phyloP scores from a whole-genome alignment of 2,113 vertebrate species.

The Pimephales promelas region DNA sequence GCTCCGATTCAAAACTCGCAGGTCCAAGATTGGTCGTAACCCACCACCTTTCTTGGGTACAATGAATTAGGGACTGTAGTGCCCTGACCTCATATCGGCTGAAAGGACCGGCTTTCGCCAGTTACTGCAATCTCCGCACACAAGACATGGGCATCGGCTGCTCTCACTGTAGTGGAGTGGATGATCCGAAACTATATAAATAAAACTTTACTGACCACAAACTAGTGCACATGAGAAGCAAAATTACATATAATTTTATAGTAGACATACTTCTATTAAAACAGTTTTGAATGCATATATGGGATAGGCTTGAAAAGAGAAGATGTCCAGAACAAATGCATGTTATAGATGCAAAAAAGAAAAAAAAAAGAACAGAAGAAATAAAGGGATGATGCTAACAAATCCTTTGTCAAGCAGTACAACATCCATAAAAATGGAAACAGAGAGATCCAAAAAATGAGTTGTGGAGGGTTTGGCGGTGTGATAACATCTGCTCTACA shows the following conservation, averaged over 20 bases:
- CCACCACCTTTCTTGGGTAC: too few species aligned
- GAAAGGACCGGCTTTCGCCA: too few species aligned
- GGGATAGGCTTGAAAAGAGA: not conserved
- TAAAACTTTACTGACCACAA: not conserved
- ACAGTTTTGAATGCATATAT: not conserved
- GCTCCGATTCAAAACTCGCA: too few species aligned
- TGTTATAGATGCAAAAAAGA: not conserved
- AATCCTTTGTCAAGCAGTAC: too few species aligned
- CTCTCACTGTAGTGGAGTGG: too few species aligned
- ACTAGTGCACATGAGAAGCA: not conserved
- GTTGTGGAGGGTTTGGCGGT: not conserved
- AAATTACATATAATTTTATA: not conserved
- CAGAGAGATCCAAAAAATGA: constrained; percentile 12
- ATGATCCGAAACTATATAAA: too few species aligned
- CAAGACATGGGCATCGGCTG: too few species aligned
- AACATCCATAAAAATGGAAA: not conserved
- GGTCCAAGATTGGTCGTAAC: too few species aligned
- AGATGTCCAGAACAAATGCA: not conserved
- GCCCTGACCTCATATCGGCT: too few species aligned
- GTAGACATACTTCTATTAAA: not conserved
- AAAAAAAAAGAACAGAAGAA: not conserved
- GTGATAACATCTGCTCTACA: constrained; percentile 20
- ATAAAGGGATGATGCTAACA: too few species aligned
- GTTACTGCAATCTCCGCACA: too few species aligned
- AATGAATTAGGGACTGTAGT: too few species aligned